Evolutionary conservation across 1,140 invertebrate species (phyloP), one percentile per base, ranked within the genome.

Genomic region (Ips typographus): DNA sequence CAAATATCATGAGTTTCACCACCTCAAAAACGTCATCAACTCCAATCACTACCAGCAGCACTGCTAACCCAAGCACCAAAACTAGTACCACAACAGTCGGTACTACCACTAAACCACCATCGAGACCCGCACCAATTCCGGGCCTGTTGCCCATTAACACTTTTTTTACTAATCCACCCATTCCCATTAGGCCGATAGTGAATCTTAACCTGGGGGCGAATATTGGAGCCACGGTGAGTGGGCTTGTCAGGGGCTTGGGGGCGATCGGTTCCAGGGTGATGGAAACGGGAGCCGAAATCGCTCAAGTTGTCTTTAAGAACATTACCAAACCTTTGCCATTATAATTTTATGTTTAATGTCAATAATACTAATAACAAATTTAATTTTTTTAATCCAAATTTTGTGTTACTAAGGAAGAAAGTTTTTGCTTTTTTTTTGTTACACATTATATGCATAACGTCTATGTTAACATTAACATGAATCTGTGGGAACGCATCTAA

Each of bases 281-380:
- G 43, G 72, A 73, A 58, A 76, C 78, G 3, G 78, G 78, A 7
- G 73, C 75, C 40, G 68, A 76, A 66, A 72, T 79, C 22, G 77
- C 78, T 58, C 75, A 74, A 40, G 74, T 73, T 47, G 75, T 79
- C 2, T 59, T 76, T 36, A 72, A 68, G 62, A 73, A 68, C 49
- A 56, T 73, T 1, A 47, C 56, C 8, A 58, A 63, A 38, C 65
- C 71, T 53, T 67, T 67, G 36, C 39, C 8, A 6, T 1, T 69
- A 53, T 67, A 67, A 60, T 37, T 39, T 62, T n/a, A 2, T 47
- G 44, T 47, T 5, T 22, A 22, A 22, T 22, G 22, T 22, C 22
- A 22, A 22, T 22, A 22, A 22, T 22, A 22, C 22, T 22, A 22
- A 22, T 22, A 22, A 22, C 22, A 22, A 22, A 22, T 22, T 22